phyloP scores from a whole-genome alignment of 92 coral and sea anemone genomes.

The Parazoanthus darwini region DNA sequence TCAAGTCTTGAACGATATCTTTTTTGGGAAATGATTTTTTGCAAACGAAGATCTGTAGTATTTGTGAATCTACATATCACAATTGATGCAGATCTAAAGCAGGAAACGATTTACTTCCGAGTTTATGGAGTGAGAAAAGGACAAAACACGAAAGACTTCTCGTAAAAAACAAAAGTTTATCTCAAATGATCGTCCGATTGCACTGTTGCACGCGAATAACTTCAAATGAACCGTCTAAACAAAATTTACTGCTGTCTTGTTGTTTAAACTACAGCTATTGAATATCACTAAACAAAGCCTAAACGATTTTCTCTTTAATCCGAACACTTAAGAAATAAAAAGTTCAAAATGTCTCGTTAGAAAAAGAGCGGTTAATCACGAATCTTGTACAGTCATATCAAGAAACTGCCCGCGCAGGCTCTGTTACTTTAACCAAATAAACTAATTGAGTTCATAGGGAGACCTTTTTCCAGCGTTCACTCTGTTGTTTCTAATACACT shows the following conservation, averaged over 20 bases:
- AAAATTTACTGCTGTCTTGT: neutral
- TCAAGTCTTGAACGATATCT: neutral
- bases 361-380: neutral
- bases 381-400: neutral
- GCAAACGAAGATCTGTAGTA: neutral
- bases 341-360: neutral
- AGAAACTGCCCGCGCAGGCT: neutral
- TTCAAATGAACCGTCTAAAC: neutral
- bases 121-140: neutral
- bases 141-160: neutral
- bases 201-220: neutral
- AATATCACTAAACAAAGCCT: neutral
- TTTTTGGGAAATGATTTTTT: no score
- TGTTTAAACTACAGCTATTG: neutral
- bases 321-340: conserved; percentile 13
- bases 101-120: conserved; percentile 26
- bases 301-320: conserved; percentile 18
- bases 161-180: neutral
- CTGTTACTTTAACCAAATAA: neutral
- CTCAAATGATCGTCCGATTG: neutral
- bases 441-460: neutral
- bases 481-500: conserved; percentile 1
- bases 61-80: neutral
- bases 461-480: neutral
- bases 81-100: conserved; percentile 17